phyloP scores from a whole-genome alignment of 30 jellyfish, hydroid and myxozoan genomes.

The Hydractinia symbiolongicarpus region DNA sequence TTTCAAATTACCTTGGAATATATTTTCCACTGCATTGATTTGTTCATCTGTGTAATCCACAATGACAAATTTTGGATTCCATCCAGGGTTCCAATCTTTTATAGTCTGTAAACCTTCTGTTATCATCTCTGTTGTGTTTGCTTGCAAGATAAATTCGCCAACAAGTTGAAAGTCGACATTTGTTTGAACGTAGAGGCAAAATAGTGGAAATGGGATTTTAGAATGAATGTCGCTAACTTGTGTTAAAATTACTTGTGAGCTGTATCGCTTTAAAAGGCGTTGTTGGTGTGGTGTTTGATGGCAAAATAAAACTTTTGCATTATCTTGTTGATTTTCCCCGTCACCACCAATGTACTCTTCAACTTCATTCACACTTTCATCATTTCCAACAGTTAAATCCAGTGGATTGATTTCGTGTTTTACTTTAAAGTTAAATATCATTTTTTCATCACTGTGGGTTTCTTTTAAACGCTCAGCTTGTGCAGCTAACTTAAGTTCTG shows the following conservation, averaged over 20 bases:
- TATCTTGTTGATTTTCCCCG: conserved; percentile 11
- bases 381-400: conserved; percentile 16
- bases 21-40: conserved; percentile 27
- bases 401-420: conserved; percentile 16
- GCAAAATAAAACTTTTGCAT: conserved; percentile 31
- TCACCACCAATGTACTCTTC: conserved; percentile 7
- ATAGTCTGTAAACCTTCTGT: conserved; percentile 36
- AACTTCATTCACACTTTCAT: conserved; percentile 20
- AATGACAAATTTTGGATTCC: conserved; percentile 38
- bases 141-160: conserved; percentile 30
- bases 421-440: conserved; percentile 27
- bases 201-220: conserved; percentile 30
- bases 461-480: conserved; percentile 25
- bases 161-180: conserved; percentile 36
- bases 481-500: conserved; percentile 28
- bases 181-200: conserved; percentile 30
- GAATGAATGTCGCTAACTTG: conserved; percentile 28
- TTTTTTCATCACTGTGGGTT: conserved; percentile 25
- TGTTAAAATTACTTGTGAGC: conserved; percentile 23
- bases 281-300: conserved; percentile 42
- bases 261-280: conserved; percentile 26
- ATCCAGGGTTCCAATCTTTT: conserved; percentile 41
- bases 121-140: conserved; percentile 12
- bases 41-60: conserved; percentile 24
- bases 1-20: conserved; percentile 12